Evolutionary conservation across 2,113 vertebrate species (phyloP), one percentile per base, ranked within the genome.

Genomic region (Serilophus lunatus): DNA sequence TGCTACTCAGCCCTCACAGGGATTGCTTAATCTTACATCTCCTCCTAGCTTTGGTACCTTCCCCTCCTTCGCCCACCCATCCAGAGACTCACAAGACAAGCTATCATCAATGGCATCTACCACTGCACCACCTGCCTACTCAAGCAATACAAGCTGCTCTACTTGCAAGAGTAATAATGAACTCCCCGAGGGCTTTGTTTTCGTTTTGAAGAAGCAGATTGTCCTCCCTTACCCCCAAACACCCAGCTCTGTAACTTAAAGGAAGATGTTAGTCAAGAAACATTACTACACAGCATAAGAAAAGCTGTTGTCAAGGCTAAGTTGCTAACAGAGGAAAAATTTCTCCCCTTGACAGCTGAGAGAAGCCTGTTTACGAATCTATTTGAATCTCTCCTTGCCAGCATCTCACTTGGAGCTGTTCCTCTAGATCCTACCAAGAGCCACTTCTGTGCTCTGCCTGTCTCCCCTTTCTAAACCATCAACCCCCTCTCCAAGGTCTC

Each of bases 141-240:
- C 96, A 96, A 93, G 92, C 93, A 93, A 94, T 82, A 92, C 94
- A 94, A 94, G 93, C 94, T 92, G 86, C 92, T 95, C 82, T 54
- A 36, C 82, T 95, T 90, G 83, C 78, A 95, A 94, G 49, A 74
- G 88, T 36, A 95, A 89, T 88, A 72, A 87, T 85, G 54, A 96
- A 91, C 90, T 88, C 25, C 2, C 38, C 0, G 7, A 92, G 63
- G 86, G 86, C 64, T 96, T 96, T 96, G 86, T 95, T 94, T 96
- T 90, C 90, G 19, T 60, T 76, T 42, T 40, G 61, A 94, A 92
- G 74, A 54, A 74, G 84, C 54, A 90, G 86, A 82, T 85, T 88
- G 88, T 95, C 90, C 88, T 93, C 93, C 59, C 92, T 95, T 82
- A 90, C 38, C 94, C 92, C 69, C 66, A 57, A 94, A 92, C 84